Base-by-base conservation (phyloP, 2,797 vertebrate species). In the Discoglossus pictus region DNA sequence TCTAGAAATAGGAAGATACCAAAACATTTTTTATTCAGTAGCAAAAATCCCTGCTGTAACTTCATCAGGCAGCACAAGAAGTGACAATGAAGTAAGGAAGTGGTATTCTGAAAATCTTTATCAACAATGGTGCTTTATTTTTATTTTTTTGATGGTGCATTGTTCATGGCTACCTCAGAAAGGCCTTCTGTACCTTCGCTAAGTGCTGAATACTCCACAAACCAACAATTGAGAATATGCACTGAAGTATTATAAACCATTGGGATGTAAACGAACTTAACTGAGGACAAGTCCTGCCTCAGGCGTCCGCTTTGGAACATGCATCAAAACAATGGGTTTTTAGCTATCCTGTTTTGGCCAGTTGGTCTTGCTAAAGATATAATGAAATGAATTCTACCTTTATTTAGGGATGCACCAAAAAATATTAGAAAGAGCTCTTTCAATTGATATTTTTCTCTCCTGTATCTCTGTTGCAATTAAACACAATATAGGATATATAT, bases 141-240 rank as follows among this genome's bases (percentile, higher is more conserved):
- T 72, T 42, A 16, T 13, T 68, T 55, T 79, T 77, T 75, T 17
- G 27, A 52, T 47, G 17, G 11, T 61, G 39, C 77, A 78, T 81
- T 79, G 48, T 81, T 89, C 84, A 74, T 52, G 87, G 92, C 87
- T 93, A 93, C 92, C 91, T 94, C 92, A 79, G 87, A 84, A 86
- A 85, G 80, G 80, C 79, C 77, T 78, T 42, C 44, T 2, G 4
- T 60, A 62, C 42, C 58, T 61, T 52, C 61, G 11, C 51, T 34
- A 17, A n/a, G 25, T 24, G 72, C 0, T 2, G 2, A 0, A 47
- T 48, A 1, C 25, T n/a, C n/a, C 53, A 8, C 5, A 42, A 53
- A 23, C 54, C 52, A 73, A 35, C 53, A 63, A 1, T 0, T n/a
- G 61, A 15, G 39, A 40, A 2, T 0, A 12, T 18, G 24, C 40